A percentile compares a stretch with the other conserved stretches of the same genome.
Conservation (phyloP, 2,113 vertebrate genomes). For the Eubucco bourcierii region DNA sequence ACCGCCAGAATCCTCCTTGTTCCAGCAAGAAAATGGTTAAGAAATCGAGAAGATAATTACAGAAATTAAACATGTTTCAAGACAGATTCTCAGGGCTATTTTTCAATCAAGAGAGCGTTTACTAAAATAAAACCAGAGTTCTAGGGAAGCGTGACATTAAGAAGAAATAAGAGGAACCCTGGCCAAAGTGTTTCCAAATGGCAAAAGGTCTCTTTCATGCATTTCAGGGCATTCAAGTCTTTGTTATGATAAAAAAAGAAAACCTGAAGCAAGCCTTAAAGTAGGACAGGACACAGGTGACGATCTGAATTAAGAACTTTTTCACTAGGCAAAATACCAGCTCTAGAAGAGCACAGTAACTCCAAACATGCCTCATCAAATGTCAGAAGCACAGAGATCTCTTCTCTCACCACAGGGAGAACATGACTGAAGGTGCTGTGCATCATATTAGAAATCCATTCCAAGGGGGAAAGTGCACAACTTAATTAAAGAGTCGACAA, state of each 20-base stretch:
- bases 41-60: neutral
- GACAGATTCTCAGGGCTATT: neutral
- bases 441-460: neutral
- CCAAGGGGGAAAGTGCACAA: neutral
- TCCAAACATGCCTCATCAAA: neutral
- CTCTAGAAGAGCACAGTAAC: neutral
- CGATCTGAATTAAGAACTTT: neutral
- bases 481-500: neutral
- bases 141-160: neutral
- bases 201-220: neutral
- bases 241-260: neutral
- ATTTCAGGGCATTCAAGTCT: neutral
- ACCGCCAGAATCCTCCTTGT: neutral
- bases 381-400: neutral
- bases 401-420: neutral
- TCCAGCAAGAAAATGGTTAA: neutral
- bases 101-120: neutral
- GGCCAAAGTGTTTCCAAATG: neutral
- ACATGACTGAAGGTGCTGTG: rapidly evolving
- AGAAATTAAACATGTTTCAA: neutral
- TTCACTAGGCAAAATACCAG: neutral
- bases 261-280: neutral
- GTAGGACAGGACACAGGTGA: neutral
- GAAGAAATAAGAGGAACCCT: neutral
- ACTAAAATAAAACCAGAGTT: neutral